Percentiles rank a stretch among this genome's conserved stretches.
These are phyloP conservation scores for Puffinus mauretanicus DNA, from an alignment of 2,113 vertebrate genomes.

Conservation along the genomic window DNA sequence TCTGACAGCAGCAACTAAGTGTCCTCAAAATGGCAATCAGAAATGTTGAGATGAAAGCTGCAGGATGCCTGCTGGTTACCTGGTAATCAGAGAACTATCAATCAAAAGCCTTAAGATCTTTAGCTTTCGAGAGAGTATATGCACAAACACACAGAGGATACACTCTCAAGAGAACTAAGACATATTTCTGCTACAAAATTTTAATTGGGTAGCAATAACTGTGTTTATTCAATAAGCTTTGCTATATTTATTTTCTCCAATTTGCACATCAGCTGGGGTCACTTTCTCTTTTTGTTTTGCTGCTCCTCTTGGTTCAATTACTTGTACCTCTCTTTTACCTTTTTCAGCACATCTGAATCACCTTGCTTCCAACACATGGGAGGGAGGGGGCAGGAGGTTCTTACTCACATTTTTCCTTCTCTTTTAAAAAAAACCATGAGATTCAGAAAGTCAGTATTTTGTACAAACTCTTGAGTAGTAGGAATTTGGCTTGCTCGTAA, in stretches of 20 bases:
- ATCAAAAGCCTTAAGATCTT: constrained; percentile 3
- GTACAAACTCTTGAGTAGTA: not conserved
- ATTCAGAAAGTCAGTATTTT: not conserved
- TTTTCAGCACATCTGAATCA: not conserved
- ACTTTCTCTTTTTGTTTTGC: not conserved
- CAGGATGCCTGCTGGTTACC: not conserved
- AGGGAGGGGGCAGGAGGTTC: not conserved
- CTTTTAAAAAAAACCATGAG: not conserved
- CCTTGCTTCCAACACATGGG: not conserved
- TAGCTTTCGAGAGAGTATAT: not conserved
- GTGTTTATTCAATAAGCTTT: not conserved
- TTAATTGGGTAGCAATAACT: not conserved
- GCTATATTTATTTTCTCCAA: not conserved
- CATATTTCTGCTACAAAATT: not conserved
- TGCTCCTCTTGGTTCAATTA: not conserved
- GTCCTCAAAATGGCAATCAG: not conserved
- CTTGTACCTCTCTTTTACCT: not conserved
- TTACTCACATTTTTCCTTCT: not conserved
- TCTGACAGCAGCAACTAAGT: not conserved
- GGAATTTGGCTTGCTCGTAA: not conserved
- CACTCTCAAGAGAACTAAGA: not conserved
- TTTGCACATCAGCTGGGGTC: not conserved
- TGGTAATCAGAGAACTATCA: not conserved
- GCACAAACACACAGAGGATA: not conserved
- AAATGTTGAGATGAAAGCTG: not conserved